A percentile compares a stretch with the other conserved stretches of the same genome.
Conservation (phyloP, 2,888 invertebrate genomes). For the Gisinianus flammeolus region DNA sequence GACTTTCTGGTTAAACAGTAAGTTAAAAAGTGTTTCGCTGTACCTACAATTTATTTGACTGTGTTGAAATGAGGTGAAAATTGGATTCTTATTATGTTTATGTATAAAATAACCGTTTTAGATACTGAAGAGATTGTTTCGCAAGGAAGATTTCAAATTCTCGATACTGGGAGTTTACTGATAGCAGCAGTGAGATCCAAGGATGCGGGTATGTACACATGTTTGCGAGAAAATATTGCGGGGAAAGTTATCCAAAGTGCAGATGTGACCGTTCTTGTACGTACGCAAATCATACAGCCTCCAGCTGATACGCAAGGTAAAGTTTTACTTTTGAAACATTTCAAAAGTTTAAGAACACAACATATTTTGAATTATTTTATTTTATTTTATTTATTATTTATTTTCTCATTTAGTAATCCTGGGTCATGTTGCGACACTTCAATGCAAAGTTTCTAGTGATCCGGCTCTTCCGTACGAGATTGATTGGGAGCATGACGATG, state of each 20-base stretch:
- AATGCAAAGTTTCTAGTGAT: slow-evolving; percentile 93
- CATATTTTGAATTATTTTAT: background rate
- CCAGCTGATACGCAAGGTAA: slow-evolving; percentile 76
- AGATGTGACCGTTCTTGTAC: slow-evolving; percentile 68
- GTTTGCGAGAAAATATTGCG: slow-evolving; percentile 86
- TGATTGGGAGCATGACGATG: slow-evolving; percentile 86
- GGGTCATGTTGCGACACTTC: slow-evolving; percentile 89
- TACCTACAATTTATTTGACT: background rate
- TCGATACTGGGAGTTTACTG: slow-evolving; percentile 85
- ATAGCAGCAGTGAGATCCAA: slow-evolving; percentile 81
- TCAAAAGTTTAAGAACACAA: background rate
- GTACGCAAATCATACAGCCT: slow-evolving; percentile 91
- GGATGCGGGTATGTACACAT: slow-evolving; percentile 89
- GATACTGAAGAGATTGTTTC: slow-evolving; percentile 63
- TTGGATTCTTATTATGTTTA: no score
- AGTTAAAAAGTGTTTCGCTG: no score
- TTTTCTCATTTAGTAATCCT: slow-evolving; percentile 73
- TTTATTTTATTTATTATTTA: background rate
- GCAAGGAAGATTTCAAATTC: slow-evolving; percentile 79
- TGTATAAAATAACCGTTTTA: slow-evolving; percentile 31
- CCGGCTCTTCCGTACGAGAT: slow-evolving; percentile 83
- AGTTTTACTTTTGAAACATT: background rate
- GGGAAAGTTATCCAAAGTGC: slow-evolving; percentile 75
- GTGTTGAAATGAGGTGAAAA: slow-evolving; percentile 1
- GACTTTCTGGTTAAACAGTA: slow-evolving; percentile 92